A percentile compares a stretch with the other conserved stretches of the same genome.
These are phyloP conservation scores for Jacana jacana DNA, from an alignment of 2,113 vertebrate species.

Conservation along the genomic window DNA sequence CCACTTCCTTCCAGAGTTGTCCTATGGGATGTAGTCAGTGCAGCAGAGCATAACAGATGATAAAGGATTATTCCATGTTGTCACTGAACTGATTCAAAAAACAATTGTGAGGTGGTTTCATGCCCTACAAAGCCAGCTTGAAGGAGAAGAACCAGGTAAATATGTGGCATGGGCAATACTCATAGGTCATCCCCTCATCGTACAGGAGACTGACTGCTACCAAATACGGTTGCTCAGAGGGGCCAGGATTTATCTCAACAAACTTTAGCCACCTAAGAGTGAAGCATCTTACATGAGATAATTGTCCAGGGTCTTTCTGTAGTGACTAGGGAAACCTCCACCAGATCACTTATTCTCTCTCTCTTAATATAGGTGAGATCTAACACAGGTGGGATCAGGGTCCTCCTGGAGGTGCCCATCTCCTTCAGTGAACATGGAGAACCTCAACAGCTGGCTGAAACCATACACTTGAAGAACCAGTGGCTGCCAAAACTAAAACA, in stretches of 20 bases:
- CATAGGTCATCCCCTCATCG: background rate
- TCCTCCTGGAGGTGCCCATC: background rate
- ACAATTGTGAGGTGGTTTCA: background rate
- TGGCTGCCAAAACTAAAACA: background rate
- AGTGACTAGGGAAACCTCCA: background rate
- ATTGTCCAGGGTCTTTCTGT: background rate
- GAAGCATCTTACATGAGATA: background rate
- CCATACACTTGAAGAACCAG: background rate
- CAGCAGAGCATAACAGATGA: constrained; percentile 6
- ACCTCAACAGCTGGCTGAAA: background rate
- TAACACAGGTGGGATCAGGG: background rate
- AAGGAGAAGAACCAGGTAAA: background rate
- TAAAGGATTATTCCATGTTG: background rate
- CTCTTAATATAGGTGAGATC: background rate
- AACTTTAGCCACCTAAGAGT: background rate
- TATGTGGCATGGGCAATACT: background rate
- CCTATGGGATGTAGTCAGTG: background rate
- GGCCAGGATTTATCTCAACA: background rate
- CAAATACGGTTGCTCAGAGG: background rate
- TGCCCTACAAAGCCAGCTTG: background rate
- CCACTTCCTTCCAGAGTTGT: background rate
- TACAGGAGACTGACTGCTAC: background rate
- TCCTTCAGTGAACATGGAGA: background rate
- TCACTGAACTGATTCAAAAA: constrained; percentile 9
- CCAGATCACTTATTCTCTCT: background rate